Percentiles rank a stretch among this genome's conserved stretches.
Conservation (phyloP, 2,888 invertebrate genomes). For the Macrostomum cliftonense region DNA sequence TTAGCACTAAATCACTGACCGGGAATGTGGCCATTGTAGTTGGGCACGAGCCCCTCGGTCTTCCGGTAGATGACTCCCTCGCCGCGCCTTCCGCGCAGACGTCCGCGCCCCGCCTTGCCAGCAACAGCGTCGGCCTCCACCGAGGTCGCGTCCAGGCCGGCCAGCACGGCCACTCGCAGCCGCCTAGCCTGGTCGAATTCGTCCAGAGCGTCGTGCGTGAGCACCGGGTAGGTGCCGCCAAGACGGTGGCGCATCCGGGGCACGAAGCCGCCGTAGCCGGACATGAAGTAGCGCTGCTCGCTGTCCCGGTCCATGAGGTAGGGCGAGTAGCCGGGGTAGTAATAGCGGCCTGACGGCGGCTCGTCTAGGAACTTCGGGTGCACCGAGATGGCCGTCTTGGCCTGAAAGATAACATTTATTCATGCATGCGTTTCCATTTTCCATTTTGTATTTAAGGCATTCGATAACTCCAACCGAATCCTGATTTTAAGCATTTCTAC, state of each 20-base stretch:
- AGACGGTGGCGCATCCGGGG: slow-evolving; percentile 21
- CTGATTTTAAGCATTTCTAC: too few species aligned
- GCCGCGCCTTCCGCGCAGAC: slow-evolving; percentile 13
- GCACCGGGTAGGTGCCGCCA: slow-evolving; percentile 25
- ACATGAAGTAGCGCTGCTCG: slow-evolving; percentile 22
- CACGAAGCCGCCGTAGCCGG: slow-evolving; percentile 28
- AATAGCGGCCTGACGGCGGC: too few species aligned
- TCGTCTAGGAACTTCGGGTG: too few species aligned
- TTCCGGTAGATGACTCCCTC: slow-evolving; percentile 18
- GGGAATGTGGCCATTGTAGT: slow-evolving; percentile 29
- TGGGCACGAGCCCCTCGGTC: slow-evolving; percentile 23
- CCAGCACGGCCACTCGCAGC: slow-evolving; percentile 12
- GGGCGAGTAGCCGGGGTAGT: slow-evolving; percentile 19
- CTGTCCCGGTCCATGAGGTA: slow-evolving; percentile 20
- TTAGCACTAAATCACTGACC: too few species aligned
- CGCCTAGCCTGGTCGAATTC: slow-evolving; percentile 20
- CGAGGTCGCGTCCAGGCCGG: not conserved
- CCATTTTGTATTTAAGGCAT: too few species aligned
- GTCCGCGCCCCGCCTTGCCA: not conserved
- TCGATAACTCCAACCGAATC: too few species aligned
- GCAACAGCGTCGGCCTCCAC: not conserved
- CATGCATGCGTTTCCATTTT: too few species aligned
- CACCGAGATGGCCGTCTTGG: too few species aligned
- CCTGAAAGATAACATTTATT: too few species aligned
- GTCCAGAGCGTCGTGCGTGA: slow-evolving; percentile 23